phyloP scores from a whole-genome alignment of 2,113 vertebrate species.

The Fukomys damarensis region DNA sequence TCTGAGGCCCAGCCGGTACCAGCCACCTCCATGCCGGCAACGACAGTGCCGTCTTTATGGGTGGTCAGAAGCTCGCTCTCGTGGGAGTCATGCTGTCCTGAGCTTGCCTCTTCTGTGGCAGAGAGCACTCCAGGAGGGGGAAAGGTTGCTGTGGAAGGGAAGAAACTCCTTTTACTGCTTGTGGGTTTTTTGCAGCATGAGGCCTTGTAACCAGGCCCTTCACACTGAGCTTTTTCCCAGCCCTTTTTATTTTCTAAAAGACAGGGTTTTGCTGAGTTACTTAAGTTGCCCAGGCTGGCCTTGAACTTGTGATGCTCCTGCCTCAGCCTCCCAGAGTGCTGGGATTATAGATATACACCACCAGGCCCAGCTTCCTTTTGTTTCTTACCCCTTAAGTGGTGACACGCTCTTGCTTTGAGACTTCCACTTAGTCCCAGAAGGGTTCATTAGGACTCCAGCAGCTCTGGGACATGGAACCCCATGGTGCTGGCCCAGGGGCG shows the following conservation, averaged over 20 bases:
- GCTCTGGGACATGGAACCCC: neutral
- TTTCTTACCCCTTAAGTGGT: conserved; percentile 16
- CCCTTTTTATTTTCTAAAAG: neutral
- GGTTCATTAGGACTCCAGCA: neutral
- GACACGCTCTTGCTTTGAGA: neutral
- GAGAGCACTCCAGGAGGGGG: neutral
- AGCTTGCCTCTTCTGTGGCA: neutral
- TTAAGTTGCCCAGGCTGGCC: neutral
- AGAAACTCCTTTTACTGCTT: neutral
- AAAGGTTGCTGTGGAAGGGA: neutral
- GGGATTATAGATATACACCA: neutral
- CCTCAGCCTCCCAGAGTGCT: neutral
- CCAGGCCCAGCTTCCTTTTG: neutral
- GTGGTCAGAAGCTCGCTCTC: neutral
- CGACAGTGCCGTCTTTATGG: conserved; percentile 73
- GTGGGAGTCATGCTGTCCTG: neutral
- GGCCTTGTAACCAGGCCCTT: neutral
- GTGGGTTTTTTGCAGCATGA: neutral
- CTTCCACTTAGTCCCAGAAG: neutral
- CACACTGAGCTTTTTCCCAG: neutral
- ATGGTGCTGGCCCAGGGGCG: neutral
- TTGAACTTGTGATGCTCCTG: neutral
- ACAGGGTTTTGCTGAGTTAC: neutral
- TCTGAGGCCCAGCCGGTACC: conserved; percentile 66
- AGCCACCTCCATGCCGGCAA: conserved; percentile 68